Base-by-base conservation (phyloP, 2,888 invertebrate species). In the Proisotoma minuta region DNA sequence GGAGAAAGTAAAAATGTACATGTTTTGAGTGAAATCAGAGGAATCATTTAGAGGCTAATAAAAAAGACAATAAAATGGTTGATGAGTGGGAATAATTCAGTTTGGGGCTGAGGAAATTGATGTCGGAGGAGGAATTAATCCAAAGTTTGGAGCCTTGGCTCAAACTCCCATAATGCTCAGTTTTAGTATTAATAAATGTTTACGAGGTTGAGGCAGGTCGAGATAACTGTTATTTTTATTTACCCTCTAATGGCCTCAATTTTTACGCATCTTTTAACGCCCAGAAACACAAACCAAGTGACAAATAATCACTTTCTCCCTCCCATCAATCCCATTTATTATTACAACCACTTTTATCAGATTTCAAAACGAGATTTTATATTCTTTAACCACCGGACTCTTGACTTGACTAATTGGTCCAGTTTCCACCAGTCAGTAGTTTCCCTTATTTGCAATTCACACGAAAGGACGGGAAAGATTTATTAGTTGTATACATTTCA, bases 171-270 rank as follows among this genome's bases (percentile, higher is more conserved):
- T 43, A 43, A 43, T 43, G 43, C 43, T 43, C 43, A 43, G 43
- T 43, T 43, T 43, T 43, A 43, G 43, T 43, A 43, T 43, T 43
- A 43, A 43, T 43, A 43, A 43, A 43, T 43, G 43, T 43, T 43
- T 43, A 43, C 43, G 43, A 43, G 43, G 43, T 43, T 43, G 43
- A n/a, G 43, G 18, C 18, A 43, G 43, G 43, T 43, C 43, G 43
- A 43, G 43, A n/a, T 43, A 43, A 43, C 43, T 43, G 43, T 43
- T 43, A 43, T 43, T 43, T 43, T 43, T 43, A 43, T 43, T 43
- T 15, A 20, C 43, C 18, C 43, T 43, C 43, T 43, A 43, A 43
- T 43, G 43, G 43, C 43, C n/a, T 43, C 43, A 15, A 43, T 43
- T 43, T 43, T 43, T 43, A 43, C 43, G 43, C 43, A 43, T 43